A percentile compares a stretch with the other conserved stretches of the same genome.
These are phyloP conservation scores for Caenorhabditis sp. DNA, from an alignment of 2,888 invertebrate species.

Conservation along the genomic window DNA sequence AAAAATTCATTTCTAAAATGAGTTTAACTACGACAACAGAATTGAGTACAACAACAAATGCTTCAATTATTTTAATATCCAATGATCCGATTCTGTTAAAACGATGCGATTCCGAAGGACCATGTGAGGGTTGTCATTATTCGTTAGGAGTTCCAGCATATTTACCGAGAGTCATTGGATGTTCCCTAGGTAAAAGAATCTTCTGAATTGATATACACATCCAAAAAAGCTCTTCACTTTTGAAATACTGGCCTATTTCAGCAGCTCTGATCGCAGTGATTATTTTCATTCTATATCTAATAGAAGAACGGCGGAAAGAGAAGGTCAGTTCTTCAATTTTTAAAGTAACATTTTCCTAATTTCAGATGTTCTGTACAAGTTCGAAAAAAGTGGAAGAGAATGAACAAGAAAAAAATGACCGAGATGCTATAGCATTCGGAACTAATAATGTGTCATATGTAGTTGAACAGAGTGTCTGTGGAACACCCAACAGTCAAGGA, in stretches of 20 bases:
- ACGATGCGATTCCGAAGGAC: background rate
- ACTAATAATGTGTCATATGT: conserved; percentile 4
- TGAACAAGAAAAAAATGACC: conserved; percentile 11
- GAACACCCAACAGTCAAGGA: conserved; percentile 1
- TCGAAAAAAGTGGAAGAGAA: conserved; percentile 3
- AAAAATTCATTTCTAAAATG: too few species aligned
- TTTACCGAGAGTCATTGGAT: background rate
- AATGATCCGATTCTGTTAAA: too few species aligned
- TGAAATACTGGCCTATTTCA: background rate
- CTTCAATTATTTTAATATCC: too few species aligned
- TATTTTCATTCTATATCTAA: background rate
- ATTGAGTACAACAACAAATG: too few species aligned
- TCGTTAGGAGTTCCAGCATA: background rate
- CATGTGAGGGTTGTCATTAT: background rate
- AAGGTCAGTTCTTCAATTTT: background rate
- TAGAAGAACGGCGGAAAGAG: conserved; percentile 3
- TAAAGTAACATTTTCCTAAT: background rate
- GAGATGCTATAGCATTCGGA: conserved; percentile 10
- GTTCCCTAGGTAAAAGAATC: background rate
- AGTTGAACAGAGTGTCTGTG: conserved; percentile 1
- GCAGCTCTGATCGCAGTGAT: background rate
- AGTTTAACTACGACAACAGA: too few species aligned
- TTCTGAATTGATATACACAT: too few species aligned
- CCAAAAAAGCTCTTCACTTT: too few species aligned
- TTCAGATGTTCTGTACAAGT: background rate